These are phyloP conservation scores for Scomberomorus guttatus DNA, from an alignment of 2,797 vertebrate species.

Conservation along the genomic window DNA sequence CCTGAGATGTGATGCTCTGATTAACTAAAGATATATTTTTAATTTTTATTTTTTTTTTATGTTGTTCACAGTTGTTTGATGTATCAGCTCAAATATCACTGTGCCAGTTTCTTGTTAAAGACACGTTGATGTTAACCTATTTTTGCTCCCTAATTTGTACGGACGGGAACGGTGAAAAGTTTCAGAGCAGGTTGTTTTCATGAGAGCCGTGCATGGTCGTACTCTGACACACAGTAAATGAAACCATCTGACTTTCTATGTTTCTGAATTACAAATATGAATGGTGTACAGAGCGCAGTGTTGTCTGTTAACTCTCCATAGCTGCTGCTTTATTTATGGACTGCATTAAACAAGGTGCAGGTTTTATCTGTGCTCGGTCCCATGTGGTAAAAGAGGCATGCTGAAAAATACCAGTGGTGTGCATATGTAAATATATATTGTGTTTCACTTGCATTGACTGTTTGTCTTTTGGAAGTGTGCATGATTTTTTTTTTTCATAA, in stretches of 20 bases:
- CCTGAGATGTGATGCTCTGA: conserved; percentile 47
- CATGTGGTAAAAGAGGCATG: conserved; percentile 62
- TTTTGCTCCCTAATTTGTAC: conserved; percentile 23
- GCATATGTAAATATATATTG: conserved; percentile 74
- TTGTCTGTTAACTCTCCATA: conserved; percentile 44
- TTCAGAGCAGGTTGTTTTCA: conserved; percentile 15
- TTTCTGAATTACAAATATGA: conserved; percentile 43
- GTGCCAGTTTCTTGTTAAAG: conserved; percentile 49
- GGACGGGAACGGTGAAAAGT: not conserved
- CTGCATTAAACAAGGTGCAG: conserved; percentile 42
- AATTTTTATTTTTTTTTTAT: conserved; percentile 33
- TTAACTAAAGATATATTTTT: conserved; percentile 24
- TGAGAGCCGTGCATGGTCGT: conserved; percentile 34
- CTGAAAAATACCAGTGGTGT: conserved; percentile 59
- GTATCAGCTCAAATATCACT: conserved; percentile 49
- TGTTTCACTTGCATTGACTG: conserved; percentile 67
- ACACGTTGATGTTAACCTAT: conserved; percentile 36
- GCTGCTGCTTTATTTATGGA: conserved; percentile 48
- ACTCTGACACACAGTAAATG: conserved; percentile 28
- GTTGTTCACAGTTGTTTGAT: conserved; percentile 48
- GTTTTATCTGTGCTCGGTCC: conserved; percentile 43
- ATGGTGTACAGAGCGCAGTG: conserved; percentile 48
- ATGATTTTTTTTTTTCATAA: conserved; percentile 69
- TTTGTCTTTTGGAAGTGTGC: conserved; percentile 71
- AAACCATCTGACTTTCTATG: conserved; percentile 35